Evolutionary conservation across 2,797 vertebrate species (phyloP).

Genomic region (Nothura maculosa): DNA sequence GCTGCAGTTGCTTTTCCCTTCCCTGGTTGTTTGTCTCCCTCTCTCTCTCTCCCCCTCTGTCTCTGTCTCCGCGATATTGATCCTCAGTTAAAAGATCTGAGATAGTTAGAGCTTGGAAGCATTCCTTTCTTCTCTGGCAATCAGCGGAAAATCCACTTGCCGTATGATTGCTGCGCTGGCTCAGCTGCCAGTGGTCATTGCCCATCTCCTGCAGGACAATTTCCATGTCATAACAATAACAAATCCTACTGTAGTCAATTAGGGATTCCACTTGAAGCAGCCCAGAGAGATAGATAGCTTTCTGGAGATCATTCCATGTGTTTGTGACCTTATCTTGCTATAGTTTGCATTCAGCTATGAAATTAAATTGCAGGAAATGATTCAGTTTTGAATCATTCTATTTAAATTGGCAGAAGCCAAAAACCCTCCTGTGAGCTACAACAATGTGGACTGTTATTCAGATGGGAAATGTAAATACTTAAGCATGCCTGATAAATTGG

Average conservation of each 20-base stretch:
- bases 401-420: constrained; percentile 72
- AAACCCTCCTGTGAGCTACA: constrained; percentile 70
- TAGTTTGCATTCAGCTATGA: constrained; percentile 74
- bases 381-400: constrained; percentile 77
- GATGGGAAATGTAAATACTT: constrained; percentile 67
- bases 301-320: constrained; percentile 65
- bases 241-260: constrained; percentile 59
- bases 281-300: constrained; percentile 40
- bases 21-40: constrained; percentile 39
- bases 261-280: constrained; percentile 41
- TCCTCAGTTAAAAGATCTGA: constrained; percentile 57
- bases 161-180: background rate
- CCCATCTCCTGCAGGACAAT: constrained; percentile 47
- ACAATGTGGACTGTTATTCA: constrained; percentile 61
- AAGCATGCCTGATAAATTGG: constrained; percentile 37
- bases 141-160: constrained; percentile 53
- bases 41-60: background rate
- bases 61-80: constrained; percentile 38
- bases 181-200: constrained; percentile 48
- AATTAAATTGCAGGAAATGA: constrained; percentile 81
- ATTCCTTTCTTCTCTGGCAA: constrained; percentile 52
- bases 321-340: constrained; percentile 74
- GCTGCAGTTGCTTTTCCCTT: constrained; percentile 38
- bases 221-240: constrained; percentile 49
- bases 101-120: background rate